A percentile compares a stretch with the other conserved stretches of the same genome.
Conservation (phyloP, 2,888 invertebrate genomes). For the Cheilosia pagana region DNA sequence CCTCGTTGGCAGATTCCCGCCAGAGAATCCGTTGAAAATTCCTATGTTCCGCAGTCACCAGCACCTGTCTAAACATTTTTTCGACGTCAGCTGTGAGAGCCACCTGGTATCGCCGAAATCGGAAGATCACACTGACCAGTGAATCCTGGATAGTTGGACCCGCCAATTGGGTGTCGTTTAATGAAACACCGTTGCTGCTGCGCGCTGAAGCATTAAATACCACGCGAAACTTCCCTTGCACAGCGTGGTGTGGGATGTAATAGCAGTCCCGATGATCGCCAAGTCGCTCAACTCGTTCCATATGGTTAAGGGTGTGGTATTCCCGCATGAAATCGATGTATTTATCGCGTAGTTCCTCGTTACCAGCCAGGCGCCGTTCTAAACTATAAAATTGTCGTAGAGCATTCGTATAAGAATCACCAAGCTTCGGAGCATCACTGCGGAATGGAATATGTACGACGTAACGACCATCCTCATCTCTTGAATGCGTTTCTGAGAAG, state of each 20-base stretch:
- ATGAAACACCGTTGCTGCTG: too few relatives aligned
- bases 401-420: conserved; percentile 4
- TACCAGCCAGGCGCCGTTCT: not conserved
- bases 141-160: not conserved
- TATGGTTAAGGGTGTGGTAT: not conserved
- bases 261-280: not conserved
- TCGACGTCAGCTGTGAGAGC: conserved; percentile 1
- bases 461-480: too few relatives aligned
- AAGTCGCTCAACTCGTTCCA: conserved; percentile 11
- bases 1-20: conserved; percentile 22
- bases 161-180: not conserved
- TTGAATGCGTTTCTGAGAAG: too few relatives aligned
- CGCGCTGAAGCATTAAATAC: too few relatives aligned
- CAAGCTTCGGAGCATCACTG: conserved; percentile 17
- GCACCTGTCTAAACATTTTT: not conserved
- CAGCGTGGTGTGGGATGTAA: not conserved
- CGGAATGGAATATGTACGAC: conserved; percentile 39
- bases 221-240: too few relatives aligned
- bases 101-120: not conserved
- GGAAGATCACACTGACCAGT: not conserved
- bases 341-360: not conserved
- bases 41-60: not conserved
- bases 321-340: too few relatives aligned
- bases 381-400: conserved; percentile 40
- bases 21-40: conserved; percentile 35